Percentiles rank a stretch among this genome's conserved stretches.
phyloP scores from a whole-genome alignment of 2,797 vertebrate genomes.

The Microctenopoma stevenorrisi region DNA sequence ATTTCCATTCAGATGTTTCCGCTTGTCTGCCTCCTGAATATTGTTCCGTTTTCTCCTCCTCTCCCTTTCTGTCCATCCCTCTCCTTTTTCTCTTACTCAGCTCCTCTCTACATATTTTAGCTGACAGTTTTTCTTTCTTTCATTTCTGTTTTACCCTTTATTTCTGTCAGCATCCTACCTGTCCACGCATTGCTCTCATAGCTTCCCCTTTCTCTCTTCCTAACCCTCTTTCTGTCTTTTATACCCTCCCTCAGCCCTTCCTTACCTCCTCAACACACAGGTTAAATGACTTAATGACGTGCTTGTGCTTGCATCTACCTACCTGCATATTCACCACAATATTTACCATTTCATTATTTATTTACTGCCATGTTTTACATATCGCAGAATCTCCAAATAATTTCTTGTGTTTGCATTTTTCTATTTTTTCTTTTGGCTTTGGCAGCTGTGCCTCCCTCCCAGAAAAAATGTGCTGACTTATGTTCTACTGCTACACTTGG shows the following conservation, averaged over 20 bases:
- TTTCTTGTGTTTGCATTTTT: conserved; percentile 43
- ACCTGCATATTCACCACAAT: conserved; percentile 41
- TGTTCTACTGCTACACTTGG: not conserved
- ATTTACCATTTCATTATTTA: conserved; percentile 62
- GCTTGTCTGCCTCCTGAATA: conserved; percentile 48
- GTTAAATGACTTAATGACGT: conserved; percentile 49
- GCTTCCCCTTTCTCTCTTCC: not conserved
- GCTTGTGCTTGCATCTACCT: conserved; percentile 40
- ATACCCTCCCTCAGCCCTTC: conserved; percentile 22
- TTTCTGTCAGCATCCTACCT: not conserved
- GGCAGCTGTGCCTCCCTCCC: not conserved
- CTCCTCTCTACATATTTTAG: conserved; percentile 9
- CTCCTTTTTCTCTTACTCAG: conserved; percentile 12
- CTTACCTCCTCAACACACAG: conserved; percentile 15
- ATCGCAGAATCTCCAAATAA: conserved; percentile 51
- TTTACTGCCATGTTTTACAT: conserved; percentile 54
- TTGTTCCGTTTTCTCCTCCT: conserved; percentile 24
- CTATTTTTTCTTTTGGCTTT: conserved; percentile 7
- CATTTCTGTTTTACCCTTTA: conserved; percentile 16
- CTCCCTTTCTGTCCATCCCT: not conserved
- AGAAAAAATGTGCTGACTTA: conserved; percentile 43
- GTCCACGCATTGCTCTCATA: not conserved
- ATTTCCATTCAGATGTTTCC: conserved; percentile 50
- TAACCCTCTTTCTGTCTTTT: not conserved
- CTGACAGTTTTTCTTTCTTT: conserved; percentile 1